These are phyloP conservation scores for Myanophis thanlyinensis DNA, from an alignment of 2,113 vertebrate genomes.

Conservation along the genomic window DNA sequence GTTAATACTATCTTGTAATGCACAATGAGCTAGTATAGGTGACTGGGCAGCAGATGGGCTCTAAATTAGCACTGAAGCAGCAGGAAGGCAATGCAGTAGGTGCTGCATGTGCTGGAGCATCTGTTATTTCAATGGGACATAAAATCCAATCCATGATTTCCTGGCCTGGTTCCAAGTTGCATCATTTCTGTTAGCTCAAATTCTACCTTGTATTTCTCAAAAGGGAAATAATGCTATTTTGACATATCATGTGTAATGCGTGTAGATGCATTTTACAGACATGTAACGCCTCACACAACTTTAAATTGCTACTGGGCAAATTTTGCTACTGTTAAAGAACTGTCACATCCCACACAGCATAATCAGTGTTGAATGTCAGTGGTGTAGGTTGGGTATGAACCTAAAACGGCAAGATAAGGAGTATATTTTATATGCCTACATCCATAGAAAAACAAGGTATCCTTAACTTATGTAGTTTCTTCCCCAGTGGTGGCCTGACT, in stretches of 20 bases:
- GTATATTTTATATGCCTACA: not conserved
- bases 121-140: conserved; percentile 32
- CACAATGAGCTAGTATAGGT: not conserved
- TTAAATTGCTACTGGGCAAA: conserved; percentile 31
- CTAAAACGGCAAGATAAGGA: not conserved
- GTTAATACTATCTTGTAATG: not conserved
- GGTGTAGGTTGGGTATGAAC: accelerated
- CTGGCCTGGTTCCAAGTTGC: accelerated
- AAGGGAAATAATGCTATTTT: conserved; percentile 23
- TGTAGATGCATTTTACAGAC: conserved; percentile 10
- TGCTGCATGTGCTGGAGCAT: not conserved
- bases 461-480: not conserved
- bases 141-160: conserved; percentile 10
- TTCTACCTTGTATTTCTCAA: not conserved
- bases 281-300: conserved; percentile 36
- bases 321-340: not conserved
- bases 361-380: accelerated
- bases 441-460: not conserved
- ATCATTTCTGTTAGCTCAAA: conserved; percentile 16
- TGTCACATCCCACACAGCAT: accelerated
- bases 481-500: no score
- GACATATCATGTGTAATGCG: conserved; percentile 55
- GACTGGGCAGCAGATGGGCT: not conserved
- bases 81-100: not conserved
- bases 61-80: not conserved